phyloP scores from a whole-genome alignment of 1,140 invertebrate species.

The Pentalonia nigronervosa region DNA sequence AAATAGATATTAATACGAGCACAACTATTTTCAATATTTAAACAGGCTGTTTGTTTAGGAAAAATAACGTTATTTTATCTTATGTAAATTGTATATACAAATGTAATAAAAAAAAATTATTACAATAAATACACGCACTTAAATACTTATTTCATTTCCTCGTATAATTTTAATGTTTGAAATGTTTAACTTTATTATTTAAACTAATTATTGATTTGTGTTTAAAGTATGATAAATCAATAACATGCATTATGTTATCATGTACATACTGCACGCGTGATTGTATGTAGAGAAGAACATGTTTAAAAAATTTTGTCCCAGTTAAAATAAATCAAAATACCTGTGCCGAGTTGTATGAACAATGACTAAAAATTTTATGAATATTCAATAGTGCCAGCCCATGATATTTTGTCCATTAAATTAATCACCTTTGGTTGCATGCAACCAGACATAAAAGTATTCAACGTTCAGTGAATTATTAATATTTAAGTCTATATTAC shows the following conservation, averaged over 20 bases:
- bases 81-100: background rate
- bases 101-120: background rate
- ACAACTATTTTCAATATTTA: background rate
- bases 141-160: conserved; percentile 6
- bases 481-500: background rate
- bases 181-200: background rate
- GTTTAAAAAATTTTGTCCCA: background rate
- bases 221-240: background rate
- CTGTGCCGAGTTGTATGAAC: too few relatives aligned
- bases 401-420: too few relatives aligned
- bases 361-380: too few relatives aligned
- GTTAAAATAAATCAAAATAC: background rate
- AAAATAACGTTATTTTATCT: background rate
- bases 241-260: background rate
- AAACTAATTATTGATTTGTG: background rate
- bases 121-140: background rate
- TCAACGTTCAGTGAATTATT: background rate
- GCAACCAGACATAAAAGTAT: background rate
- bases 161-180: background rate
- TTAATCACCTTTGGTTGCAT: too few relatives aligned
- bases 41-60: background rate
- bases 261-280: background rate
- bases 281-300: background rate
- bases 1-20: background rate
- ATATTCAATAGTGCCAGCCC: too few relatives aligned